Conservation (phyloP, 2,113 vertebrate genomes). For the Raphicerus campestris region DNA sequence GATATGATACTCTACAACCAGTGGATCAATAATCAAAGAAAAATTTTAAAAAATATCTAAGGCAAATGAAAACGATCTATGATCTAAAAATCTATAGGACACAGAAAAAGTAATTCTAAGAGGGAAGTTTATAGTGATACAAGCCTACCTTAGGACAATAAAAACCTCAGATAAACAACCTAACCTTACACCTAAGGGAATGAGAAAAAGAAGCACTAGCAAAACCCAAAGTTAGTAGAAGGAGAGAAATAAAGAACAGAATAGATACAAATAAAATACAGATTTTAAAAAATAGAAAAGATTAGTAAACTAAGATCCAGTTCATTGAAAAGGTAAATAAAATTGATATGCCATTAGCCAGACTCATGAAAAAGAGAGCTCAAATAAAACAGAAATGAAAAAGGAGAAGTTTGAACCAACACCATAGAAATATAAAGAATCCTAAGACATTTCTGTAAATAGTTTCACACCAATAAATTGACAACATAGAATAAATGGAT, state of each 20-base stretch:
- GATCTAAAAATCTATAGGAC: neutral
- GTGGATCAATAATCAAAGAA: neutral
- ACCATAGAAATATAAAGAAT: neutral
- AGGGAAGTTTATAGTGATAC: neutral
- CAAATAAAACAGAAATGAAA: neutral
- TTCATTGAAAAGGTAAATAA: neutral
- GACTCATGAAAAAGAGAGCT: neutral
- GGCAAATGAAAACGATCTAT: neutral
- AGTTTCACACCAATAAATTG: neutral
- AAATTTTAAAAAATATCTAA: neutral
- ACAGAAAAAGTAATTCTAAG: neutral
- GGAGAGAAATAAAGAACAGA: neutral
- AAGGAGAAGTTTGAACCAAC: neutral
- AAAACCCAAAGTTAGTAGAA: neutral
- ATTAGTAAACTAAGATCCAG: neutral
- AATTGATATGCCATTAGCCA: neutral
- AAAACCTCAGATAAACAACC: neutral
- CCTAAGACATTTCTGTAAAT: neutral
- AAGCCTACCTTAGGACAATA: neutral
- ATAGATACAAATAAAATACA: neutral
- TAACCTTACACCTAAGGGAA: neutral
- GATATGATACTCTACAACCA: neutral
- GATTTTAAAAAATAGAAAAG: neutral
- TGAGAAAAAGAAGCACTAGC: neutral
- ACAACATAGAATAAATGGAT: neutral